A percentile compares a stretch with the other conserved stretches of the same genome.
Evolutionary conservation across 2,113 vertebrate genomes (phyloP).

Genomic region (Serilophus lunatus): DNA sequence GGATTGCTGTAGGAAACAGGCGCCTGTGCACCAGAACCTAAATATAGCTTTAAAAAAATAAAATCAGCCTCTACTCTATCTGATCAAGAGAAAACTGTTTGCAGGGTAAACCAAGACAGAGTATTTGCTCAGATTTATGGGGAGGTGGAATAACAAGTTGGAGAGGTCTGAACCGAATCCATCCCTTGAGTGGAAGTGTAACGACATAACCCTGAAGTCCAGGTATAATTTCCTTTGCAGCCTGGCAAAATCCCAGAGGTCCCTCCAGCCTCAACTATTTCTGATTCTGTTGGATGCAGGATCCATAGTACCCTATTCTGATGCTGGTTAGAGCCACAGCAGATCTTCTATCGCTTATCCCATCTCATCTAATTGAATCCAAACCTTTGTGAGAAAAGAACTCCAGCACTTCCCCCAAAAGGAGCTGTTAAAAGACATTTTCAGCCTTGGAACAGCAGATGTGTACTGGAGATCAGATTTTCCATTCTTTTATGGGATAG

Average conservation of each 20-base stretch:
- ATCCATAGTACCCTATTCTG: neutral
- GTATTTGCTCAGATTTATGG: neutral
- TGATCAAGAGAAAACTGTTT: neutral
- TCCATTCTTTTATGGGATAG: neutral
- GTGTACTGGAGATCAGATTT: neutral
- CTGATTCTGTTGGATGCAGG: neutral
- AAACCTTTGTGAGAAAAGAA: neutral
- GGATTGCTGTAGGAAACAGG: neutral
- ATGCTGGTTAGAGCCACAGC: neutral
- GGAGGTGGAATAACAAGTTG: neutral
- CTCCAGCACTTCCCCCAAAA: neutral
- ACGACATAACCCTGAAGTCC: neutral
- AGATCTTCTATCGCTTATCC: neutral
- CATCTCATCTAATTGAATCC: neutral
- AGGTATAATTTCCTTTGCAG: neutral
- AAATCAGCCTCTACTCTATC: neutral
- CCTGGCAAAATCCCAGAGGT: neutral
- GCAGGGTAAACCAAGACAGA: neutral
- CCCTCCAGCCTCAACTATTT: neutral
- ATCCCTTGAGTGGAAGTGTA: neutral
- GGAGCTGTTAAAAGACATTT: neutral
- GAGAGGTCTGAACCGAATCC: neutral
- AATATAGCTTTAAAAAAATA: neutral
- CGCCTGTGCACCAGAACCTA: neutral
- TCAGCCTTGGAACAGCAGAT: neutral